Base-by-base conservation (phyloP, 2,888 invertebrate species). In the Leuctra nigra region DNA sequence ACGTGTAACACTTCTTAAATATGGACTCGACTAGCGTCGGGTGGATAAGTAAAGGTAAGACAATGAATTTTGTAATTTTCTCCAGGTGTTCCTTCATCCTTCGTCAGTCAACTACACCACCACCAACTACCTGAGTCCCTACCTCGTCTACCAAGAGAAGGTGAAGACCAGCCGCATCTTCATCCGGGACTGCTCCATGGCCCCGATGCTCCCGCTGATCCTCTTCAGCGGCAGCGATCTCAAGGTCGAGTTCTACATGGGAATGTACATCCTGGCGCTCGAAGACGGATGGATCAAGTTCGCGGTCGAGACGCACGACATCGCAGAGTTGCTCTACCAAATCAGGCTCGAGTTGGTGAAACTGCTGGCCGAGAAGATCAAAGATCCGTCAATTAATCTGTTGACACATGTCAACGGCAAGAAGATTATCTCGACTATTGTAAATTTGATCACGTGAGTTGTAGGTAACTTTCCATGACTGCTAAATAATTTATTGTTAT, bases 241-340 rank as follows among this genome's bases (percentile, higher is more conserved):
- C 14, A 77, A 81, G 18, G 84, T 91, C 56, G 85, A 86, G 66
- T 74, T 87, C 1, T 84, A 87, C 64, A 81, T 82, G 62, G 87
- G 86, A 0, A 81, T 80, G 7, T 88, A 87, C 61, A 81, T 86
- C 24, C 77, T 90, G 22, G 80, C 86, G 0, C 69, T 91, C 24
- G 89, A 87, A 70, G 85, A 85, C 63, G 88, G 87, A 2, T 90
- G 90, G 90, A 88, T 90, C 53, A 80, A 87, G 72, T 81, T 91
- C 65, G 83, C 85, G 70, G 86, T 87, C 0, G 83, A 86, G 61
- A 83, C 84, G 63, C 85, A 86, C 63, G 83, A 84, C 73, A 79
- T 87, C n/a, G 89, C 88, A 0, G 89, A 89, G 76, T 82, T 90
- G 79, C 74, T 90, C 52, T 86, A 90, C 72, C 83, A 84, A 53